Evolutionary conservation across 2,888 invertebrate species (phyloP).

Genomic region (Anthophora plumipes): DNA sequence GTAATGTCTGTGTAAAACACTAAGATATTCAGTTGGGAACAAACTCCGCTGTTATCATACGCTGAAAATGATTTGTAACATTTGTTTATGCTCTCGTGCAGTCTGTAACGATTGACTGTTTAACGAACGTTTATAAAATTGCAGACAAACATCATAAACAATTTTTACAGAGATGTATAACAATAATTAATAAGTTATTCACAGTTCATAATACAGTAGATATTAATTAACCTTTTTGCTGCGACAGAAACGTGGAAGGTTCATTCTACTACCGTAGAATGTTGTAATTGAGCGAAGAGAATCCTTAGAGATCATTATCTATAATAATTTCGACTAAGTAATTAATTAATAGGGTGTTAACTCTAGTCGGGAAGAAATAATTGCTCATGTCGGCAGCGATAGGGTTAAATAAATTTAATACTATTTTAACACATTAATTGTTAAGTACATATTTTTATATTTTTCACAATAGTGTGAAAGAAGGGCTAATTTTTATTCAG

Average conservation of each 20-base stretch:
- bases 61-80: conserved; percentile 13
- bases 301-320: background rate
- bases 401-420: conserved; percentile 33
- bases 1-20: conserved; percentile 4
- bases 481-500: background rate
- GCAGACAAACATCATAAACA: background rate
- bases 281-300: background rate
- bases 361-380: conserved; percentile 2
- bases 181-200: conserved; percentile 26
- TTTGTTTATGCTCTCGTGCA: conserved; percentile 1
- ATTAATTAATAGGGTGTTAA: background rate
- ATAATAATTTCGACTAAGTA: conserved; percentile 7
- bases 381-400: conserved; percentile 11
- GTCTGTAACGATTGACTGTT: conserved; percentile 15
- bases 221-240: conserved; percentile 30
- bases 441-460: background rate
- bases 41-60: conserved; percentile 19
- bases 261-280: background rate
- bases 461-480: background rate
- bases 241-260: background rate
- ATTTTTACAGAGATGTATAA: conserved; percentile 12
- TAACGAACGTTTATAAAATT: background rate
- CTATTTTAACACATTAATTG: conserved; percentile 29
- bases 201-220: conserved; percentile 2
- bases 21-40: conserved; percentile 1